phyloP scores from a whole-genome alignment of 2,797 vertebrate genomes.

The Adrianichthys oophorus region DNA sequence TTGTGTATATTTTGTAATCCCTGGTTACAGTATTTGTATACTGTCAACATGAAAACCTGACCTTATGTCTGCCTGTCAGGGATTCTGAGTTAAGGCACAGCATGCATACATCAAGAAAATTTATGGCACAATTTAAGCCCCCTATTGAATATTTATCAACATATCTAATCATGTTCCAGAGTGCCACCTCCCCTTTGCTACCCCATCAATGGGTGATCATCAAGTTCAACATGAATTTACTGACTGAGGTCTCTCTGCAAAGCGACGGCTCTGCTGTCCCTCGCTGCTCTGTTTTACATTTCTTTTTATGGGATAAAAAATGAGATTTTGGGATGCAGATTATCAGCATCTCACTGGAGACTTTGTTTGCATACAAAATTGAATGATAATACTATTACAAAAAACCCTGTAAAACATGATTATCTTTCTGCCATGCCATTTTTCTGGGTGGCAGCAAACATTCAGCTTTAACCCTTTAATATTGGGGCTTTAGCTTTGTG shows the following conservation, averaged over 20 bases:
- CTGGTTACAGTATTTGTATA: constrained; percentile 18
- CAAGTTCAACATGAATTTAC: constrained; percentile 53
- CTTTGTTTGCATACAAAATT: no score
- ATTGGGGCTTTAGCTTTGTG: no score
- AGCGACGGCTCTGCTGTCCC: constrained; percentile 56
- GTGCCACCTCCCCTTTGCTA: constrained; percentile 46
- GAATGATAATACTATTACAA: no score
- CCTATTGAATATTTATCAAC: constrained; percentile 57
- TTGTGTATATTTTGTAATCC: constrained; percentile 10
- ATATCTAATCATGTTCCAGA: constrained; percentile 55
- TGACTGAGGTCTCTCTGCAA: constrained; percentile 23
- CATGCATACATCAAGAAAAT: constrained; percentile 12
- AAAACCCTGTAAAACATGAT: no score
- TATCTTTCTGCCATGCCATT: no score
- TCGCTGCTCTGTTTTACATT: no score
- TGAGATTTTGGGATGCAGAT: constrained; percentile 42
- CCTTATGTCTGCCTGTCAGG: constrained; percentile 24
- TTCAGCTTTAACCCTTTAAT: no score
- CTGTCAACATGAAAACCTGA: constrained; percentile 31
- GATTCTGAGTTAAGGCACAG: constrained; percentile 11
- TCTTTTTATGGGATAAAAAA: constrained; percentile 25
- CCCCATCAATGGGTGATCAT: constrained; percentile 46
- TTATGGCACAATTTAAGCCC: constrained; percentile 39
- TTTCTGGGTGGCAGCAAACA: no score
- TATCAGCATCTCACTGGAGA: no score